A percentile compares a stretch with the other conserved stretches of the same genome.
Evolutionary conservation across 2,888 invertebrate species (phyloP).

Genomic region (Lydus trimaculatus): DNA sequence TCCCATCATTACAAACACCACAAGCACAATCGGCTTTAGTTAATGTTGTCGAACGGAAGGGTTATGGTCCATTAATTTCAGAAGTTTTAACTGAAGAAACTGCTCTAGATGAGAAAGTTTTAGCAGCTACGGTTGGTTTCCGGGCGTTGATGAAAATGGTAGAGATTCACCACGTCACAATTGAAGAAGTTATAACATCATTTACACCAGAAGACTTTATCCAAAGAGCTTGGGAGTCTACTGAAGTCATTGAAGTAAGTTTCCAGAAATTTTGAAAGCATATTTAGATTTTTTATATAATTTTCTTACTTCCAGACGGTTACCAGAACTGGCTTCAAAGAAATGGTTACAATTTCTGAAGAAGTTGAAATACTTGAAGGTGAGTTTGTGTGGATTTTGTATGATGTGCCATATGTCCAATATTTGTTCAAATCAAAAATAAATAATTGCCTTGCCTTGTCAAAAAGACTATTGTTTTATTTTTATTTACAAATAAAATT

Average conservation of each 20-base stretch:
- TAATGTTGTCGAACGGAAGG: conserved; percentile 83
- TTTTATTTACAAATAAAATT: conserved; percentile 28
- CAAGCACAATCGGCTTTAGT: conserved; percentile 87
- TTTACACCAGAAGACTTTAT: conserved; percentile 86
- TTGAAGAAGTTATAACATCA: conserved; percentile 84
- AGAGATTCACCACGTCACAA: conserved; percentile 78
- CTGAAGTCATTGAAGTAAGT: conserved; percentile 71
- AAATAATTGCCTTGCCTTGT: conserved; percentile 39
- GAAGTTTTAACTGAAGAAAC: conserved; percentile 84
- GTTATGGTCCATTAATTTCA: conserved; percentile 80
- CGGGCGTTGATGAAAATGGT: conserved; percentile 88
- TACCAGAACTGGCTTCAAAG: conserved; percentile 55
- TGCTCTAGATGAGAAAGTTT: conserved; percentile 75
- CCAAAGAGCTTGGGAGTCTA: conserved; percentile 80
- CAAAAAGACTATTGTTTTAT: conserved; percentile 19
- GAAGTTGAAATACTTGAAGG: conserved; percentile 62
- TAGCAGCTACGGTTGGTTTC: conserved; percentile 84
- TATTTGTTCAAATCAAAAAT: conserved; percentile 31
- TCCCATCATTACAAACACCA: conserved; percentile 80
- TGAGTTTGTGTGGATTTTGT: conserved; percentile 43
- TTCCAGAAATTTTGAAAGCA: not conserved
- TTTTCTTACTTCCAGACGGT: conserved; percentile 52
- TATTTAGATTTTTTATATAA: not conserved
- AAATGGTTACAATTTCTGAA: conserved; percentile 60
- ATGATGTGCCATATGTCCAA: conserved; percentile 35